Percentiles rank a stretch among this genome's conserved stretches.
Evolutionary conservation across 2,797 vertebrate genomes (phyloP).

Genomic region (Xenops minutus): DNA sequence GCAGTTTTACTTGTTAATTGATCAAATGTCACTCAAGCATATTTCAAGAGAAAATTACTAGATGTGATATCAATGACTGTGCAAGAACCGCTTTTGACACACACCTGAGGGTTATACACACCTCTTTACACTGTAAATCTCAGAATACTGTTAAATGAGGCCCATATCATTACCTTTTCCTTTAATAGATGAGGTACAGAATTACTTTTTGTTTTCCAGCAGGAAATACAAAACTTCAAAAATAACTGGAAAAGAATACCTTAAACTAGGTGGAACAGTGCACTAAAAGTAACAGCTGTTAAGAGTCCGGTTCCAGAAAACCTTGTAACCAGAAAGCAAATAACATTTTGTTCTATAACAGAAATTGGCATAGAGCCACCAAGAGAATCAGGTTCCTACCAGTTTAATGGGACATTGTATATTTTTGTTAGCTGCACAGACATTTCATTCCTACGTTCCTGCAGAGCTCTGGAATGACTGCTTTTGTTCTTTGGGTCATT

Average conservation of each 20-base stretch:
- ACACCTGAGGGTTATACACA: neutral
- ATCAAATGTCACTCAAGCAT: neutral
- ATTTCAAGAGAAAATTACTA: neutral
- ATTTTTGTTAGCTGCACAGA: constrained; percentile 12
- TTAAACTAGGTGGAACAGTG: neutral
- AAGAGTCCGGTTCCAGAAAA: neutral
- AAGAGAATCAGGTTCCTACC: neutral
- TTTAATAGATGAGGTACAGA: neutral
- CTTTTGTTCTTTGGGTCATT: constrained; percentile 19
- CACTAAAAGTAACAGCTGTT: neutral
- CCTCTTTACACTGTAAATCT: neutral
- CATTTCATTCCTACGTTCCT: constrained; percentile 15
- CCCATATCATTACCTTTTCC: neutral
- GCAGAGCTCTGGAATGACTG: constrained; percentile 8
- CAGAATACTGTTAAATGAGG: neutral
- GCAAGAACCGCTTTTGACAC: neutral
- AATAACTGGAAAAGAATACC: neutral
- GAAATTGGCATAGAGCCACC: neutral
- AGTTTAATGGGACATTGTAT: constrained; percentile 10
- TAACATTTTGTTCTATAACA: neutral
- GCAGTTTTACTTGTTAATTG: neutral
- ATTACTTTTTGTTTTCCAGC: neutral
- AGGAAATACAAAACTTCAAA: neutral
- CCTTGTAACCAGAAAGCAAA: neutral
- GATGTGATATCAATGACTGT: neutral